Conservation (phyloP, 2,797 vertebrate genomes). For the Liparis tanakae region DNA sequence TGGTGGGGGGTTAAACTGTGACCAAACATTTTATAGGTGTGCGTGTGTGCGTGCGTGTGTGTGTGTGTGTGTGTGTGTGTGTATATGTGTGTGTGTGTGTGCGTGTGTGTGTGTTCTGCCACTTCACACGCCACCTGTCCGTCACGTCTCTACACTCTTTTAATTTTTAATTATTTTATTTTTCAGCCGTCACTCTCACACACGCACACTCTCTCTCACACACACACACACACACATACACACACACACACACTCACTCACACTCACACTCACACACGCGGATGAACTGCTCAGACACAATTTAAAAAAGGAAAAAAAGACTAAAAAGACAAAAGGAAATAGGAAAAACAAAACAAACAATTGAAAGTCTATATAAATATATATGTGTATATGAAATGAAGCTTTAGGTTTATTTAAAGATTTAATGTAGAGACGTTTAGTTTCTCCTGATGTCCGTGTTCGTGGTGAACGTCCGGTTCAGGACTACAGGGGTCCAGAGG, state of each 20-base stretch:
- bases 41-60: background rate
- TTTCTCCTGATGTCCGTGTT: no score
- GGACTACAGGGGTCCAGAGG: no score
- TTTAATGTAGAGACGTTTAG: conserved; percentile 69
- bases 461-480: no score
- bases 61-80: conserved; percentile 3
- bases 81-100: background rate
- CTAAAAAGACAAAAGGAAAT: conserved; percentile 67
- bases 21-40: conserved; percentile 60
- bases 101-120: background rate
- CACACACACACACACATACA: no score
- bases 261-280: conserved; percentile 45
- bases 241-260: no score
- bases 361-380: conserved; percentile 79
- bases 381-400: conserved; percentile 83
- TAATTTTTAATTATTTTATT: conserved; percentile 16
- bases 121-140: conserved; percentile 20
- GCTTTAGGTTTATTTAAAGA: conserved; percentile 85
- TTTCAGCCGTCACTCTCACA: background rate
- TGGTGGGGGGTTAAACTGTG: conserved; percentile 68
- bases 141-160: conserved; percentile 55
- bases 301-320: conserved; percentile 1
- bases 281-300: conserved; percentile 48
- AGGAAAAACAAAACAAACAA: conserved; percentile 60
- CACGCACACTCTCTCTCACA: no score